A percentile compares a stretch with the other conserved stretches of the same genome.
phyloP scores from a whole-genome alignment of 2,888 invertebrate species.

The Cyrtodaria siliqua region DNA sequence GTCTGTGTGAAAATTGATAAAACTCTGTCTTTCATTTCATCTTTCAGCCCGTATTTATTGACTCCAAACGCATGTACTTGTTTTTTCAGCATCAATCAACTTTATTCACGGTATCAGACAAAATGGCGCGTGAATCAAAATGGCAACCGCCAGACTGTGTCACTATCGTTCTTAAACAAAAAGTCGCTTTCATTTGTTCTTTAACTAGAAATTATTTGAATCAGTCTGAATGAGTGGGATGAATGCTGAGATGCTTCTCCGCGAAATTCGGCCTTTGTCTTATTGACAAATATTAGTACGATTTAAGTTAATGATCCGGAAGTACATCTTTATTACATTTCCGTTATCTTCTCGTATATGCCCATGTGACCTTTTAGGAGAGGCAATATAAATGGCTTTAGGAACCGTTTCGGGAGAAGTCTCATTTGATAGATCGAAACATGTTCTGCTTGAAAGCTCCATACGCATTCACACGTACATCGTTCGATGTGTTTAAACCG shows the following conservation, averaged over 20 bases:
- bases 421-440: too few relatives aligned
- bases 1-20: slow-evolving; percentile 17
- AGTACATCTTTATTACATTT: slow-evolving; percentile 37
- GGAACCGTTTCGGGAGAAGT: too few relatives aligned
- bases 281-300: slow-evolving; percentile 62
- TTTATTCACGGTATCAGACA: slow-evolving; percentile 51
- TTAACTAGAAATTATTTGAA: slow-evolving; percentile 45
- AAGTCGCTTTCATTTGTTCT: slow-evolving; percentile 39
- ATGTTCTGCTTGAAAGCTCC: too few relatives aligned
- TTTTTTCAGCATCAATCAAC: slow-evolving; percentile 18
- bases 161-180: slow-evolving; percentile 29
- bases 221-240: slow-evolving; percentile 18
- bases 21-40: slow-evolving; percentile 29
- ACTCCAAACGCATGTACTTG: slow-evolving; percentile 53
- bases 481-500: too few relatives aligned
- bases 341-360: slow-evolving; percentile 14
- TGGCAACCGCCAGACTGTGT: slow-evolving; percentile 35
- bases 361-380: too few relatives aligned
- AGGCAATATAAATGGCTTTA: too few relatives aligned
- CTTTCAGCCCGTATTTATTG: slow-evolving; percentile 47
- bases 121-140: slow-evolving; percentile 45
- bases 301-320: slow-evolving; percentile 52
- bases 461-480: too few relatives aligned
- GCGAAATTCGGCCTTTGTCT: slow-evolving; percentile 23
- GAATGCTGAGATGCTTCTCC: slow-evolving; percentile 1